Percentiles rank a stretch among this genome's conserved stretches.
Evolutionary conservation across 2,797 vertebrate genomes (phyloP).

Genomic region (Lophura swinhoii): DNA sequence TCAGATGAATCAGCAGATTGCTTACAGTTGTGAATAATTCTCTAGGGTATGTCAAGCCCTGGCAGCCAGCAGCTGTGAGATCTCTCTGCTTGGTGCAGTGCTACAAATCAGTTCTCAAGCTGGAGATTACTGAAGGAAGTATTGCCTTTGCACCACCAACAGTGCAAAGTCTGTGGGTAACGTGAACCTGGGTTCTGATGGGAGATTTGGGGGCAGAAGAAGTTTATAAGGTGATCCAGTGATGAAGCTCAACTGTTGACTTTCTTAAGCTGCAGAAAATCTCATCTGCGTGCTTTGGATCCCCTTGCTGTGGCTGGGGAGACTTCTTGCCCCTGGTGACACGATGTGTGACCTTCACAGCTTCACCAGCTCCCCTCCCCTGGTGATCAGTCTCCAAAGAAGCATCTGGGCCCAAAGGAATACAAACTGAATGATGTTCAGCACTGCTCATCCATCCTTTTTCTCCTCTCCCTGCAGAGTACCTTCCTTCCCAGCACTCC

Average conservation of each 20-base stretch:
- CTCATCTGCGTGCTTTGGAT: background rate
- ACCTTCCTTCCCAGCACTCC: background rate
- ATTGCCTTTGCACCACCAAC: no score
- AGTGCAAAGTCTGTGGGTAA: no score
- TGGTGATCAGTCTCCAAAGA: no score
- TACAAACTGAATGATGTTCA: background rate
- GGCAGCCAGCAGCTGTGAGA: background rate
- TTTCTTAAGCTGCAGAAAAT: background rate
- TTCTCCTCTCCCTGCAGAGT: background rate
- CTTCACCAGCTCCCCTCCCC: rapidly evolving
- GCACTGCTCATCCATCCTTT: background rate
- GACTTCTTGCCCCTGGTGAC: background rate
- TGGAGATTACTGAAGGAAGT: background rate
- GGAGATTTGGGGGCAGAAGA: background rate
- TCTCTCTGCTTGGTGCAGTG: background rate
- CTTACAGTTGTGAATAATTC: background rate
- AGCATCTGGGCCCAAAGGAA: background rate
- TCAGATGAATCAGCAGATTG: background rate
- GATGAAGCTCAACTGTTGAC: background rate
- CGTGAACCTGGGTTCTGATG: background rate
- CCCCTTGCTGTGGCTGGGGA: background rate
- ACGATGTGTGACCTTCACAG: no score
- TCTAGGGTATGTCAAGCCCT: background rate
- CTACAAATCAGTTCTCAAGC: background rate
- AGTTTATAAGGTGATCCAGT: background rate